Evolutionary conservation across 2,113 vertebrate genomes (phyloP), one percentile per base, ranked within the genome.

Genomic region (Peucedramus taeniatus): DNA sequence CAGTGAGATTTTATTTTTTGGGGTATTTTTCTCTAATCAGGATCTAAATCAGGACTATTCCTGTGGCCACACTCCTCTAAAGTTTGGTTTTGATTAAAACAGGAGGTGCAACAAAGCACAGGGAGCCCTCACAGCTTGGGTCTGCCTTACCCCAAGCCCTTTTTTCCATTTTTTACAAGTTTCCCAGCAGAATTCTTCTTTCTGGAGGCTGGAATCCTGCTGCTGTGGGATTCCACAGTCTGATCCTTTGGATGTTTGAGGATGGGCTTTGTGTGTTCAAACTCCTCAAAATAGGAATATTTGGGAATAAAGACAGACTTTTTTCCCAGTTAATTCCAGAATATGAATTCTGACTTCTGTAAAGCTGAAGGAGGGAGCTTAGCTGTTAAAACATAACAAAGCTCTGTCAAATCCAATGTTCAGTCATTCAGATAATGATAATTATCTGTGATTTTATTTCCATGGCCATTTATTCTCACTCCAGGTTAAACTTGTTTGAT

Each of bases 191-290:
- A 21, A 35, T 72, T 39, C 3, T 27, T 69, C 10, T 18, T 28
- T 23, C 30, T 63, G 51, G 59, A 35, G 14, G 7, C 40, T 72
- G 69, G 28, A 27, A 17, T 20, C 7, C 51, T 57, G 7, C 35
- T 44, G 76, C 1, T 23, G 24, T 15, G 37, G 4, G 0, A 1
- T 74, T 77, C 31, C 49, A 7, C 1, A 49, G 20, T 27, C 26
- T 31, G 31, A 11, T 54, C 27, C 40, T 35, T 18, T 21, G 49
- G 39, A 1, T 70, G 18, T 21, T 42, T 14, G 59, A 81, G 89
- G 14, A 37, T 21, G 47, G 16, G 26, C 24, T 44, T 44, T 22
- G 15, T 40, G 71, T 76, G 22, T 59, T 68, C 47, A 40, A 1
- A 63, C 71, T 50, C 42, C 51, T 57, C 75, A 26, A 42, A 65